Evolutionary conservation across 2,888 invertebrate genomes (phyloP).

Genomic region (Tinea trinotella): DNA sequence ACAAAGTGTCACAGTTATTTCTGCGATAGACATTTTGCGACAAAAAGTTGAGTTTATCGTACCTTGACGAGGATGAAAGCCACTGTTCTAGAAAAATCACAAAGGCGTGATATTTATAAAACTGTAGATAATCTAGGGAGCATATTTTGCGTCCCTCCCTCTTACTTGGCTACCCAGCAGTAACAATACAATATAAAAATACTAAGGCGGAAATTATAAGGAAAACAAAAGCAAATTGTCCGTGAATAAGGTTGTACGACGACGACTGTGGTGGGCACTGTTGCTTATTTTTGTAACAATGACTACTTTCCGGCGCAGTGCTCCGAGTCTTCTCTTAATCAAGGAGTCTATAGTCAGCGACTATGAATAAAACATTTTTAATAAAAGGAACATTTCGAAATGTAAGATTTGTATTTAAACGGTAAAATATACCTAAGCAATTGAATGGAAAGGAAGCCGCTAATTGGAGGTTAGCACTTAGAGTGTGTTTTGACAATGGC

Average conservation of each 20-base stretch:
- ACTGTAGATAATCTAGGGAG: conserved; percentile 32
- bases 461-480: background rate
- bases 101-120: background rate
- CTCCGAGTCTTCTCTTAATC: background rate
- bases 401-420: no score
- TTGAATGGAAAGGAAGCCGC: no score
- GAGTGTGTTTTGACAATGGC: background rate
- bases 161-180: background rate
- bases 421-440: no score
- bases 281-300: conserved; percentile 44
- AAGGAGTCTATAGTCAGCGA: background rate
- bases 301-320: conserved; percentile 32
- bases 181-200: conserved; percentile 41
- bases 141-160: conserved; percentile 13
- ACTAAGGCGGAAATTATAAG: conserved; percentile 55
- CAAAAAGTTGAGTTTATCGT: background rate
- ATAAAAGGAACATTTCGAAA: no score
- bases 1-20: no score
- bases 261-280: conserved; percentile 33
- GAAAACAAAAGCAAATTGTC: conserved; percentile 54
- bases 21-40: no score
- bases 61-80: background rate
- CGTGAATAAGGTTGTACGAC: conserved; percentile 41
- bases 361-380: background rate
- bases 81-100: background rate